Conservation (phyloP, 2,888 invertebrate genomes). For the Sminthurides aquaticus region DNA sequence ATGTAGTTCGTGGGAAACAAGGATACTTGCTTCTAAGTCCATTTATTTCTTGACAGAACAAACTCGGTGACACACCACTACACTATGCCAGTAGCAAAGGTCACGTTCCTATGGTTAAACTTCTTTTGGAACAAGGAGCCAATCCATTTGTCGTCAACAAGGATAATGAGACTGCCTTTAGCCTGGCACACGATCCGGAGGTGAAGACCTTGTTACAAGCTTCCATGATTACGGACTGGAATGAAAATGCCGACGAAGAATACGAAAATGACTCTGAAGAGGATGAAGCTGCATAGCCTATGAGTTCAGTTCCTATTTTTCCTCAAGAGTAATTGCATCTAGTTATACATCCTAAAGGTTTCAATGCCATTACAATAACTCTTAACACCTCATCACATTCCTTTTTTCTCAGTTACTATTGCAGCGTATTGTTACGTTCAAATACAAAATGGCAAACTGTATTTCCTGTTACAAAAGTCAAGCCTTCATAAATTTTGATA, state of each 20-base stretch:
- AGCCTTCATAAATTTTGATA: background rate
- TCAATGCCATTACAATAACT: too few species aligned
- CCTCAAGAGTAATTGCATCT: background rate
- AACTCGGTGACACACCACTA: constrained; percentile 59
- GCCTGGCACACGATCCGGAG: constrained; percentile 52
- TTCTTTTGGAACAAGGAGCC: constrained; percentile 53
- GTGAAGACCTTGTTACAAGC: constrained; percentile 46
- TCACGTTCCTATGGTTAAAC: constrained; percentile 52
- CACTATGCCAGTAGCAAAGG: constrained; percentile 58
- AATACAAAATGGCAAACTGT: background rate
- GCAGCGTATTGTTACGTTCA: background rate
- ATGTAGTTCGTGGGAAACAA: background rate
- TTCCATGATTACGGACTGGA: constrained; percentile 6
- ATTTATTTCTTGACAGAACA: constrained; percentile 51
- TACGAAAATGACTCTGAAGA: constrained; percentile 26
- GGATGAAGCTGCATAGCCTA: constrained; percentile 4
- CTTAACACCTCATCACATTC: too few species aligned
- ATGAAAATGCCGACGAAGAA: constrained; percentile 24
- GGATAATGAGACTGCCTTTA: constrained; percentile 51
- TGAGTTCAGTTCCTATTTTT: background rate
- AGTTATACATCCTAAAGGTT: too few species aligned
- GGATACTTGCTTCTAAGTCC: background rate
- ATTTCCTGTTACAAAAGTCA: background rate
- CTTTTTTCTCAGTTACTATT: background rate
- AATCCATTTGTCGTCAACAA: constrained; percentile 51